Evolutionary conservation across 2,113 vertebrate genomes (phyloP), one percentile per base, ranked within the genome.

Genomic region (Propithecus coquereli): DNA sequence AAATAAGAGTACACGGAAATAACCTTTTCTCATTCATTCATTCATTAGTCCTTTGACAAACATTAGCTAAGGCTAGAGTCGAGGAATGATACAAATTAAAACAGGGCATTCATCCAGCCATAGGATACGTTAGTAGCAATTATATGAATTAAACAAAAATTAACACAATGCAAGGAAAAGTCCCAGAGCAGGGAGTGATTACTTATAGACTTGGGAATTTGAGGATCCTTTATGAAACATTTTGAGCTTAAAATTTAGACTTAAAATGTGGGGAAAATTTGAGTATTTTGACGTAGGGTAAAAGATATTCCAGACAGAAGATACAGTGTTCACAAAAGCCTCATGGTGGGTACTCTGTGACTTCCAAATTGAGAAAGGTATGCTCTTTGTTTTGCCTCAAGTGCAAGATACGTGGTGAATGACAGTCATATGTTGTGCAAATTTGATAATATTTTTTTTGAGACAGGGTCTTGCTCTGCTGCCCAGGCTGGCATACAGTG

Each of bases 221-320:
- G 8, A 22, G 32, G 73, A n/a, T 95, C 25, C 54, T 94, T 76
- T 82, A 34, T 52, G 57, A 80, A 92, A 25, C 12, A 94, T 76
- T 87, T 89, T 84, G 11, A 83, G 9, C 34, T 79, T 95, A 66
- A 97, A 86, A 65, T 96, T 87, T 91, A 23, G 74, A 84, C 6
- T 66, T 96, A 57, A 92, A 80, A 70, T 68, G 10, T 82, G 43
- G 12, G 16, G 43, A 50, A 94, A 71, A 79, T 43, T 63, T 74
- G 14, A 20, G 16, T 34, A 65, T 77, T 88, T 93, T 88, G 27
- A 66, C 34, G 61, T 54, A 92, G 47, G n/a, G 6, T 70, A 65
- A 94, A 93, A 81, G 3, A 11, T 92, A 8, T 76, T 90, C 2
- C 2, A 88, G 50, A 66, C 2, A 91, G 37, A 83, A 84, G 18